A percentile compares a stretch with the other conserved stretches of the same genome.
Conservation (phyloP, 2,113 vertebrate genomes). For the Connochaetes taurinus region DNA sequence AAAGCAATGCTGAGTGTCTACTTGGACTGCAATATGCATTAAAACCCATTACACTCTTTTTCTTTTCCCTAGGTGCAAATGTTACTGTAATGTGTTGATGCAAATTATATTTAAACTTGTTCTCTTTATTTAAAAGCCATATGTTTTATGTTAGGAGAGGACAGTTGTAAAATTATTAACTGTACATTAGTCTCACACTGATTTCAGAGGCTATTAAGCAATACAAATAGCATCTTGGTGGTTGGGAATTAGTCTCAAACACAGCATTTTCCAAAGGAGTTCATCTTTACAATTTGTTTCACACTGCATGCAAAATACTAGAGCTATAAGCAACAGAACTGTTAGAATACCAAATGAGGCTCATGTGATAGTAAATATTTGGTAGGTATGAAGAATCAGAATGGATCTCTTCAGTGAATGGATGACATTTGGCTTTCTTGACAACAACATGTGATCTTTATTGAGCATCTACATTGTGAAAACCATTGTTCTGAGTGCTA, state of each 20-base stretch:
- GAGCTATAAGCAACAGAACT: not conserved
- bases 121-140: constrained; percentile 51
- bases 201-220: constrained; percentile 70
- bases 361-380: constrained; percentile 6
- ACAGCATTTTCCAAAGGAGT: constrained; percentile 53
- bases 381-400: not conserved
- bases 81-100: constrained; percentile 40
- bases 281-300: constrained; percentile 56
- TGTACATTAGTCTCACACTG: constrained; percentile 66
- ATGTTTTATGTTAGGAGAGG: constrained; percentile 56
- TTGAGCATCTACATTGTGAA: not conserved
- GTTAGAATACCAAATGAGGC: not conserved
- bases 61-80: constrained; percentile 54
- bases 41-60: constrained; percentile 18
- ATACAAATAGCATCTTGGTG: constrained; percentile 53
- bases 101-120: constrained; percentile 55
- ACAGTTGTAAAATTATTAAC: constrained; percentile 71
- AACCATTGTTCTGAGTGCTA: not conserved
- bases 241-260: constrained; percentile 54
- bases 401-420: not conserved
- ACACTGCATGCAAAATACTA: constrained; percentile 8
- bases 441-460: not conserved
- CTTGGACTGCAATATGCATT: not conserved
- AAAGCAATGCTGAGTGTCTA: not conserved
- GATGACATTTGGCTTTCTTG: not conserved